These are phyloP conservation scores for Dendronephthya gigantea DNA, from an alignment of 64 coral and sea anemone genomes.

Conservation along the genomic window DNA sequence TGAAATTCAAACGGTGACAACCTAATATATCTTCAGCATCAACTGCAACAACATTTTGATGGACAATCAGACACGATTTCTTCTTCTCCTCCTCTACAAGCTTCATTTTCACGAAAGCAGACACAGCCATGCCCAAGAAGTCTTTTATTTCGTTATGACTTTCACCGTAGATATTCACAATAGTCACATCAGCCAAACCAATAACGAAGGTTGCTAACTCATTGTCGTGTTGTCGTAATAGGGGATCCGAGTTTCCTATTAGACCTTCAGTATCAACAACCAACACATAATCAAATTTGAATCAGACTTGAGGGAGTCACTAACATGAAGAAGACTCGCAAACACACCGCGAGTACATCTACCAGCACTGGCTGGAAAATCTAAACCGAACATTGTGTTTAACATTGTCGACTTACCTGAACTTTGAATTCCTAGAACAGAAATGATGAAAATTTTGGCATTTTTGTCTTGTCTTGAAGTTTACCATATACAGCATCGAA, in stretches of 20 bases:
- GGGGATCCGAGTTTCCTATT: not conserved
- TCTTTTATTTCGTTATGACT: not conserved
- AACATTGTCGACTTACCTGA: slow-evolving; percentile 2
- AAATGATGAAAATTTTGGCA: not conserved
- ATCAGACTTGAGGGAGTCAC: not conserved
- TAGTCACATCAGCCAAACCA: not conserved
- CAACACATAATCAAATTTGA: not conserved
- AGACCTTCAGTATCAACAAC: not conserved
- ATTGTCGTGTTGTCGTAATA: not conserved
- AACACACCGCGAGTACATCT: not conserved
- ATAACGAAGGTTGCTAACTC: not conserved
- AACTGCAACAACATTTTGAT: not conserved
- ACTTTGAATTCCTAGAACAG: not conserved
- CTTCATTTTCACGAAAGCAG: not conserved
- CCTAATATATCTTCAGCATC: not conserved
- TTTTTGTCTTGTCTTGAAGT: not conserved
- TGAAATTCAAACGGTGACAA: not conserved
- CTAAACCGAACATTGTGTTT: not conserved
- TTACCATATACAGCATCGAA: not conserved
- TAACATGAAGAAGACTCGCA: not conserved
- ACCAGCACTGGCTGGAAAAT: not conserved
- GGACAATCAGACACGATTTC: not conserved
- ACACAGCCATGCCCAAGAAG: not conserved
- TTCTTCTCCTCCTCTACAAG: not conserved
- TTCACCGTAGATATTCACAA: not conserved